phyloP scores from a whole-genome alignment of 2,113 vertebrate genomes.

The Laterallus jamaicensis region DNA sequence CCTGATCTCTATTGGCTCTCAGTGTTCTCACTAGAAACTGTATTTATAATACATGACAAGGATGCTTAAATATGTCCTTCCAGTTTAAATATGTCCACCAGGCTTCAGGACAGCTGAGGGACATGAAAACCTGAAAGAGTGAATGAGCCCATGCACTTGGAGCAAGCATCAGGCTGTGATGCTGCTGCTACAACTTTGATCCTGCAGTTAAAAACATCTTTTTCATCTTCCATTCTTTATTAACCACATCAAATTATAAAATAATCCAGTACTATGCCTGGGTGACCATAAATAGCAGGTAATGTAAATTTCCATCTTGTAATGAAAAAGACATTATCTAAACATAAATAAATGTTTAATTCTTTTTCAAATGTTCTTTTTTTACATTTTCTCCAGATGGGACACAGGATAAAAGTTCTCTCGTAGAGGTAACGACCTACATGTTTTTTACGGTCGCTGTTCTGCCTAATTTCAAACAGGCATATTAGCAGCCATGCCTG shows the following conservation, averaged over 20 bases:
- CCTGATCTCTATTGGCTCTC: not conserved
- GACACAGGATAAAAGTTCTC: not conserved
- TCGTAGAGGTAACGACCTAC: not conserved
- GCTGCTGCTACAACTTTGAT: not conserved
- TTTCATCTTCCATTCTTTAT: not conserved
- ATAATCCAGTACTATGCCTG: not conserved
- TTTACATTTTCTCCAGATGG: not conserved
- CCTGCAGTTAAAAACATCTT: not conserved
- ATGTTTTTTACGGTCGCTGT: not conserved
- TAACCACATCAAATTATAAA: not conserved
- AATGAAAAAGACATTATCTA: not conserved
- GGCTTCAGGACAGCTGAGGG: not conserved
- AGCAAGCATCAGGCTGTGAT: not conserved
- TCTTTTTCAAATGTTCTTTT: not conserved
- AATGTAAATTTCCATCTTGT: not conserved
- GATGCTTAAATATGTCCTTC: not conserved
- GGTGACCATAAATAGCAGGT: not conserved
- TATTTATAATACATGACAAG: not conserved
- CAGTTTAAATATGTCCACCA: not conserved
- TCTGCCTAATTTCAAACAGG: not conserved
- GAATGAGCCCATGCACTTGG: not conserved
- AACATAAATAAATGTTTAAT: not conserved
- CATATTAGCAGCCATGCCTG: not conserved
- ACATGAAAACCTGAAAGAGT: not conserved
- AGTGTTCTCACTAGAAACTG: not conserved